A percentile compares a stretch with the other conserved stretches of the same genome.
phyloP scores from a whole-genome alignment of 2,797 vertebrate species.

The Staurois parvus region DNA sequence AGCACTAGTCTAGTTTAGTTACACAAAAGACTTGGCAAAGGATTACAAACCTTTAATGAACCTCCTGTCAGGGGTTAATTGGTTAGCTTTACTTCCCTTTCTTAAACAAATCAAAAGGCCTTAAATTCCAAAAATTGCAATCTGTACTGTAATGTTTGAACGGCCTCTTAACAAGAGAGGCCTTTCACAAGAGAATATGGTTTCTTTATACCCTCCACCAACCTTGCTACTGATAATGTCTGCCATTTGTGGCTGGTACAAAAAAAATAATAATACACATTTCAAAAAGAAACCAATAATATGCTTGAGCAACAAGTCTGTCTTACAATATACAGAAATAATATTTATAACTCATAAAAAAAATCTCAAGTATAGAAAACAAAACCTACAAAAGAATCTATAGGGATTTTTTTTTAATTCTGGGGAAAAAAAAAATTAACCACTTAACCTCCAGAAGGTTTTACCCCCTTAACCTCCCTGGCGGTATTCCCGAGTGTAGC shows the following conservation, averaged over 20 bases:
- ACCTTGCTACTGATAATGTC: not conserved
- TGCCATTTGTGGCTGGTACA: not conserved
- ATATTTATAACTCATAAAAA: too few species aligned
- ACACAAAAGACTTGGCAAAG: conserved; percentile 80
- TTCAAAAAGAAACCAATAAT: not conserved
- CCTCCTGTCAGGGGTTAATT: conserved; percentile 82
- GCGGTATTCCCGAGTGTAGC: too few species aligned
- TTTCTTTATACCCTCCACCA: conserved; percentile 8
- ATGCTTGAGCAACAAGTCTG: too few species aligned
- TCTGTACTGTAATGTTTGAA: conserved; percentile 64
- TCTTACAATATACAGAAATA: too few species aligned
- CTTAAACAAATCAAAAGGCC: conserved; percentile 75
- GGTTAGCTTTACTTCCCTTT: conserved; percentile 77
- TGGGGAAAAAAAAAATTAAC: too few species aligned
- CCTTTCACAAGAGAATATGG: conserved; percentile 64
- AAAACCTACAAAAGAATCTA: too few species aligned
- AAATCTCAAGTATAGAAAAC: too few species aligned
- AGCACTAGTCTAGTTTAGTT: conserved; percentile 74
- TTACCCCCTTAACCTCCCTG: too few species aligned
- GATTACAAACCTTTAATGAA: conserved; percentile 78
- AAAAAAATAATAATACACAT: too few species aligned
- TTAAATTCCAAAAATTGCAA: conserved; percentile 72
- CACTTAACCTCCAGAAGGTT: too few species aligned
- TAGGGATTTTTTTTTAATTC: too few species aligned
- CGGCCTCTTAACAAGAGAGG: conserved; percentile 68